Conservation (phyloP, 2,797 vertebrate species). For the Acrocephalus scirpaceus region DNA sequence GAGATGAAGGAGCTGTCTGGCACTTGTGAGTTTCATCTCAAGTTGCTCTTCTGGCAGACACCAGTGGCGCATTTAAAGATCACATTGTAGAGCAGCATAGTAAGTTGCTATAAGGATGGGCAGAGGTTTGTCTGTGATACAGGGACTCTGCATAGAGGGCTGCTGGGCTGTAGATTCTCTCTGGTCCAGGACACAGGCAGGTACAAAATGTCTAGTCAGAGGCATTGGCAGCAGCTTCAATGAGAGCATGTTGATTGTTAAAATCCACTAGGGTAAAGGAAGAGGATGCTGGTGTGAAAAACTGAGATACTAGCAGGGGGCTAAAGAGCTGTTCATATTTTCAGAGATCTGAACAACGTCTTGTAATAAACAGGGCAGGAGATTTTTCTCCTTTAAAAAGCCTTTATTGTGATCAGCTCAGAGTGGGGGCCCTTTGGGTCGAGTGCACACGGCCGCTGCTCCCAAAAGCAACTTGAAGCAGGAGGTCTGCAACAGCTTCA, state of each 20-base stretch:
- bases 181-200: background rate
- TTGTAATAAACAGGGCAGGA: too few relatives aligned
- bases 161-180: background rate
- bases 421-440: too few relatives aligned
- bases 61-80: background rate
- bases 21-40: background rate
- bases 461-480: too few relatives aligned
- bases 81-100: background rate
- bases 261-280: background rate
- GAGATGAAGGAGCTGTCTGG: slow-evolving; percentile 30
- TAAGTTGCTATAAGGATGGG: slow-evolving; percentile 33
- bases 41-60: background rate
- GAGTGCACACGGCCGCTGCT: too few relatives aligned
- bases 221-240: background rate
- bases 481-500: too few relatives aligned
- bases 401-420: too few relatives aligned
- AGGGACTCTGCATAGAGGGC: background rate
- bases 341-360: background rate
- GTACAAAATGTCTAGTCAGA: background rate
- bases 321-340: background rate
- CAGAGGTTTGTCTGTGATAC: background rate
- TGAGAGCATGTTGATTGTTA: background rate
- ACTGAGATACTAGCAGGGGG: background rate
- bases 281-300: background rate
- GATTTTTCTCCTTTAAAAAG: too few relatives aligned